Evolutionary conservation across 2,797 vertebrate genomes (phyloP), one percentile per base, ranked within the genome.

Genomic region (Ibycter americanus): DNA sequence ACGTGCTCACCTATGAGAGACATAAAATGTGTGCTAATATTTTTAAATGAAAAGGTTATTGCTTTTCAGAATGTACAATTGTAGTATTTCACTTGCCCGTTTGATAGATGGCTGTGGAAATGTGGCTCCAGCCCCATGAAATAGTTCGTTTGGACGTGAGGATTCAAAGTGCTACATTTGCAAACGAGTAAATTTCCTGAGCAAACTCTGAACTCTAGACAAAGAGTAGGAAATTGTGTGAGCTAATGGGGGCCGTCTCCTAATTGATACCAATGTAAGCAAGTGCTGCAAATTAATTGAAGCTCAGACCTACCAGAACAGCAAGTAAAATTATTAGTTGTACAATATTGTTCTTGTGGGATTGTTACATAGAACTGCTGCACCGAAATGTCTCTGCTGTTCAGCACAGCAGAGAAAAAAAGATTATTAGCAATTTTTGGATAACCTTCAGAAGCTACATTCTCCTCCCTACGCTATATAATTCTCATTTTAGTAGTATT

Each of bases 401-500:
- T 87, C 83, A 77, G 87, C 2, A 5, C 76, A 62, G 70, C 44
- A 61, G 84, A 59, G 90, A 74, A 81, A 87, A 54, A 96, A 95
- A 85, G 66, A 93, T 93, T 91, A 87, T 90, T 96, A 96, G 87
- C 87, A 74, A 80, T 94, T 97, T 96, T 95, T 97, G 93, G 92
- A 97, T 79, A 86, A 97, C 91, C 91, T 95, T 95, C 93, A 87
- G 92, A 93, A 94, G 93, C 82, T 73, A 73, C 86, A 81, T 62
- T 93, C 79, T 90, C 55, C 38, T 89, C 66, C 90, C 92, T 92
- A 38, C 40, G 15, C 74, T 91, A 70, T 92, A 72, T 70, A 97
- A 90, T 97, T 96, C 95, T 95, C 90, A 86, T 83, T 95, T 96
- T 96, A 96, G 93, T 89, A 96, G 93, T 96, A 97, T 97, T 97